These are phyloP conservation scores for Conops quadrifasciatus DNA, from an alignment of 2,888 invertebrate species.

Conservation along the genomic window DNA sequence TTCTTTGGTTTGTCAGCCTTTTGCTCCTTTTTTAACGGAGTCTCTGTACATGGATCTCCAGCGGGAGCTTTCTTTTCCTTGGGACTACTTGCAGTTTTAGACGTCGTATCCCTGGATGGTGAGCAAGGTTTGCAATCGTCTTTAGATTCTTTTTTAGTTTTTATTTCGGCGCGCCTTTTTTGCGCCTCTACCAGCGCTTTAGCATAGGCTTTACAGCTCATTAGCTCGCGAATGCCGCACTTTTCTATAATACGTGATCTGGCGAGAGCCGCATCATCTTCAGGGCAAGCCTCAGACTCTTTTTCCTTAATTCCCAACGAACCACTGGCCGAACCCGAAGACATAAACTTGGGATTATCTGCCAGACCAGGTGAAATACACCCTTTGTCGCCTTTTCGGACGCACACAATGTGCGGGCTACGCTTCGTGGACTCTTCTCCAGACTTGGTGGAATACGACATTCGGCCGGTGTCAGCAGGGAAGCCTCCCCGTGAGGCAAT, in stretches of 20 bases:
- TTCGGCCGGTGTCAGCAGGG: conserved; percentile 38
- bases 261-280: background rate
- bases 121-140: background rate
- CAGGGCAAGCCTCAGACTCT: background rate
- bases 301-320: background rate
- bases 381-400: conserved; percentile 42
- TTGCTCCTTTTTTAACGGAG: conserved; percentile 44
- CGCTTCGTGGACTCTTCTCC: background rate
- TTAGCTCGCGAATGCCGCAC: conserved; percentile 19
- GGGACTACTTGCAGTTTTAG: conserved; percentile 15
- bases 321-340: background rate
- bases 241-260: background rate
- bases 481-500: conserved; percentile 52
- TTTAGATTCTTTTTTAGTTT: conserved; percentile 10
- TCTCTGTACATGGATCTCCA: background rate
- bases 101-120: conserved; percentile 37
- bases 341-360: conserved; percentile 30
- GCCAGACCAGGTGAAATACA: conserved; percentile 44
- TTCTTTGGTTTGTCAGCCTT: conserved; percentile 21
- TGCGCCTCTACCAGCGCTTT: conserved; percentile 43
- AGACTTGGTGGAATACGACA: conserved; percentile 36
- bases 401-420: conserved; percentile 41
- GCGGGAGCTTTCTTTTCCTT: background rate
- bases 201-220: conserved; percentile 45
- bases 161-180: conserved; percentile 38